phyloP scores from a whole-genome alignment of 2,888 invertebrate species.

The Hirtodrosophila alboralis region DNA sequence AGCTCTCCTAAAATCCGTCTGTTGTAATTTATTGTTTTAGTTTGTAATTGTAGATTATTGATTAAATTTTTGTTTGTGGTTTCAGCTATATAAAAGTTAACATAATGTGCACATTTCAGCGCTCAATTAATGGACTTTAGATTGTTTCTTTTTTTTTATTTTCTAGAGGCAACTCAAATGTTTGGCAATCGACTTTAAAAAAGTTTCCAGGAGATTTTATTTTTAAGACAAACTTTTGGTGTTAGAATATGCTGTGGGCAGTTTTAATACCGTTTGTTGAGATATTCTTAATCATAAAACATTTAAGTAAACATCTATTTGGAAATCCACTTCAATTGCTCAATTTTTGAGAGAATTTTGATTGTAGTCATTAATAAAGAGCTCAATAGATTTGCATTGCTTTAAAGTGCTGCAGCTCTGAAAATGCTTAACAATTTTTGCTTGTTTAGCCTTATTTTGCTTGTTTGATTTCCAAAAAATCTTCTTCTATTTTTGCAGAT shows the following conservation, averaged over 20 bases:
- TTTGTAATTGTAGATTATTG: conserved; percentile 72
- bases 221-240: conserved; percentile 15
- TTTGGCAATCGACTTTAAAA: conserved; percentile 46
- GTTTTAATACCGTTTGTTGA: too few relatives aligned
- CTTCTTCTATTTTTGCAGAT: background rate
- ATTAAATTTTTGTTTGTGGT: conserved; percentile 41
- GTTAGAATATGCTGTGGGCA: conserved; percentile 3
- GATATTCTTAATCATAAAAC: too few relatives aligned
- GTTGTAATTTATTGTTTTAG: conserved; percentile 70
- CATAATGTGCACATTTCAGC: conserved; percentile 56
- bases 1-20: conserved; percentile 1
- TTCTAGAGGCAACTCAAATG: conserved; percentile 17
- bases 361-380: too few relatives aligned
- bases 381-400: too few relatives aligned
- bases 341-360: too few relatives aligned
- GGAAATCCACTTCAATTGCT: too few relatives aligned
- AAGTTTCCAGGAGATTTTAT: conserved; percentile 42
- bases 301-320: too few relatives aligned
- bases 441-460: too few relatives aligned
- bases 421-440: too few relatives aligned
- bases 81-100: conserved; percentile 18
- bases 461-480: too few relatives aligned
- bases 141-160: conserved; percentile 25
- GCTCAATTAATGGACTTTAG: conserved; percentile 59
- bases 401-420: too few relatives aligned